Evolutionary conservation across 2,888 invertebrate genomes (phyloP).

Genomic region (Hypselothyrea guttata): DNA sequence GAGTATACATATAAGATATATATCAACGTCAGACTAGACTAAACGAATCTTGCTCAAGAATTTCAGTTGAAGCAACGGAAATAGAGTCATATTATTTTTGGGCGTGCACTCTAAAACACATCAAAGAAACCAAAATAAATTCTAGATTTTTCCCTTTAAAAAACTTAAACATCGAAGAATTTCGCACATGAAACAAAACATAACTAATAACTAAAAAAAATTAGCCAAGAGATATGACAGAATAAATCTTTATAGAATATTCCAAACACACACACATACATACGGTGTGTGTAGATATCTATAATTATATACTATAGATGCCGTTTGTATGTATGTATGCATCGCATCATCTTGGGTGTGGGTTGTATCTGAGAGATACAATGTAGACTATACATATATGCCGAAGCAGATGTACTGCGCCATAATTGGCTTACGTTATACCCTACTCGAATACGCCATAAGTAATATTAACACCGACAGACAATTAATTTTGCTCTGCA

Average conservation of each 20-base stretch:
- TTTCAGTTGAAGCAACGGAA: no score
- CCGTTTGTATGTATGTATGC: constrained; percentile 15
- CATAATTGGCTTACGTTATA: constrained; percentile 66
- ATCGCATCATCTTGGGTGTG: constrained; percentile 64
- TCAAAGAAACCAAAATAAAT: constrained; percentile 41
- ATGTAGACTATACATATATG: constrained; percentile 31
- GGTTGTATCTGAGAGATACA: constrained; percentile 48
- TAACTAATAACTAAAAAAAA: constrained; percentile 14
- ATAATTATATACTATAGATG: constrained; percentile 50
- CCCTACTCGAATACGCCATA: constrained; percentile 26
- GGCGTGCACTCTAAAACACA: constrained; percentile 30
- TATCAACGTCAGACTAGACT: constrained; percentile 11
- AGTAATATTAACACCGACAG: constrained; percentile 35
- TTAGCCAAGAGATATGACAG: constrained; percentile 17
- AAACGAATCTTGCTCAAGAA: constrained; percentile 15
- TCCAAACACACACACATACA: constrained; percentile 15
- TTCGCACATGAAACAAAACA: constrained; percentile 9
- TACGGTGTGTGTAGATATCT: constrained; percentile 38
- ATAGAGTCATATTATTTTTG: constrained; percentile 40
- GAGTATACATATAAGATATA: neutral
- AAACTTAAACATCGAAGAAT: constrained; percentile 10
- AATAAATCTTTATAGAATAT: constrained; percentile 18
- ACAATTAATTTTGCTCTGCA: constrained; percentile 48
- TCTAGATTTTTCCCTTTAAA: neutral
- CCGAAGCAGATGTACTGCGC: constrained; percentile 52